Evolutionary conservation across 2,113 vertebrate genomes (phyloP).

Genomic region (Eolophus roseicapilla): DNA sequence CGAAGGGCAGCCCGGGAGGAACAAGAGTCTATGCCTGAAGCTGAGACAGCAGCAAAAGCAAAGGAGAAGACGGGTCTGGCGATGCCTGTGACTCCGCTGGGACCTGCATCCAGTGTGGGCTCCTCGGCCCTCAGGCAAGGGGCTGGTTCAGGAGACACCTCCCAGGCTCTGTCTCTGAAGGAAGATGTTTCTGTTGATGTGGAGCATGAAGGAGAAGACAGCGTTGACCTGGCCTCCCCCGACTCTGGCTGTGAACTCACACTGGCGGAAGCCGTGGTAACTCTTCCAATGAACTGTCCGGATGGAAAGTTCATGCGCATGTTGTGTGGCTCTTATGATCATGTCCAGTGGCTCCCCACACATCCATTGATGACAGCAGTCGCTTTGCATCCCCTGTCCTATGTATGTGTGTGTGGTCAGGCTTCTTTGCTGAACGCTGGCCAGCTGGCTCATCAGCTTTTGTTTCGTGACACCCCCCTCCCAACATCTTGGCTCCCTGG

Average conservation of each 20-base stretch:
- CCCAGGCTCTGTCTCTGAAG: conserved; percentile 4
- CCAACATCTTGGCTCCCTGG: conserved; percentile 26
- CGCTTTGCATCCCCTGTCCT: conserved; percentile 71
- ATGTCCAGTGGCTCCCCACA: conserved; percentile 66
- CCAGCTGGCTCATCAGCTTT: conserved; percentile 58
- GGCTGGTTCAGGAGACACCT: neutral
- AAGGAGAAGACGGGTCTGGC: neutral
- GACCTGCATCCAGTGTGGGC: neutral
- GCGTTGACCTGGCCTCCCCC: conserved; percentile 58
- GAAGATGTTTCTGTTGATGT: conserved; percentile 14
- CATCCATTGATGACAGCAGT: conserved; percentile 67
- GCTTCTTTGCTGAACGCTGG: conserved; percentile 62
- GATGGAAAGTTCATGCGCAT: conserved; percentile 70
- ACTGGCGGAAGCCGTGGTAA: conserved; percentile 78
- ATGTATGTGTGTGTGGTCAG: conserved; percentile 57
- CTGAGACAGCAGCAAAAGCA: neutral
- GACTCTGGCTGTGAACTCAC: conserved; percentile 79
- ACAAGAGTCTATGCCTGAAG: neutral
- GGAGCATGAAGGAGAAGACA: conserved; percentile 25
- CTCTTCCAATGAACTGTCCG: conserved; percentile 63
- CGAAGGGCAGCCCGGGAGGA: neutral
- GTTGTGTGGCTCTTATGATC: conserved; percentile 71
- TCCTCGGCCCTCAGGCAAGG: neutral
- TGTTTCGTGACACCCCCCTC: conserved; percentile 19
- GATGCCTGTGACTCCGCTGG: neutral